Evolutionary conservation across 2,888 invertebrate species (phyloP).

Genomic region (Pachydiplax longipennis): DNA sequence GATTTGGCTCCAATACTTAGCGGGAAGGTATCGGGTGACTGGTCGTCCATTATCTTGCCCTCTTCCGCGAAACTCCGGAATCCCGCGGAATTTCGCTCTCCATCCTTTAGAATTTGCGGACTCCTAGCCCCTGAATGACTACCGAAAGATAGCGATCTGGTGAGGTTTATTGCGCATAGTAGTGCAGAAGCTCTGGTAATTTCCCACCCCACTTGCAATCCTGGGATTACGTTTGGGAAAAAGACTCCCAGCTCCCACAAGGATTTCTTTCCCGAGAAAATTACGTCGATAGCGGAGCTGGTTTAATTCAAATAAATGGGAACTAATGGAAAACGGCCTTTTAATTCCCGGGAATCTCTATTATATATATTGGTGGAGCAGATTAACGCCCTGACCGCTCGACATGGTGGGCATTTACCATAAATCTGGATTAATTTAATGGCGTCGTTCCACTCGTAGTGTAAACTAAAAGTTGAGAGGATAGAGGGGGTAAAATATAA

Average conservation of each 20-base stretch:
- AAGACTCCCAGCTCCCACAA: neutral
- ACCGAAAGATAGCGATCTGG: slow-evolving; percentile 22
- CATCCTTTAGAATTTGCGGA: slow-evolving; percentile 6
- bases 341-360: neutral
- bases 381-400: neutral
- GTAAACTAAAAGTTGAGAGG: neutral
- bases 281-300: neutral
- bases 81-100: neutral
- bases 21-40: slow-evolving; percentile 10
- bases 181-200: neutral
- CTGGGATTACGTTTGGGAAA: neutral
- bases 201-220: neutral
- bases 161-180: slow-evolving; percentile 15
- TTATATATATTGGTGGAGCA: neutral
- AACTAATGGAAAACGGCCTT: neutral
- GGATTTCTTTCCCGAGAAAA: neutral
- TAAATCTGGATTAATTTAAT: neutral
- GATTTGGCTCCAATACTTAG: slow-evolving; percentile 12
- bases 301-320: neutral
- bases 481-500: neutral
- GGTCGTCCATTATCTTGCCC: neutral
- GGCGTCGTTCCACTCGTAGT: neutral
- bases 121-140: neutral
- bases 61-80: neutral
- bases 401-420: neutral